Evolutionary conservation across 1,140 invertebrate species (phyloP).

Genomic region (Fopius arisanus): DNA sequence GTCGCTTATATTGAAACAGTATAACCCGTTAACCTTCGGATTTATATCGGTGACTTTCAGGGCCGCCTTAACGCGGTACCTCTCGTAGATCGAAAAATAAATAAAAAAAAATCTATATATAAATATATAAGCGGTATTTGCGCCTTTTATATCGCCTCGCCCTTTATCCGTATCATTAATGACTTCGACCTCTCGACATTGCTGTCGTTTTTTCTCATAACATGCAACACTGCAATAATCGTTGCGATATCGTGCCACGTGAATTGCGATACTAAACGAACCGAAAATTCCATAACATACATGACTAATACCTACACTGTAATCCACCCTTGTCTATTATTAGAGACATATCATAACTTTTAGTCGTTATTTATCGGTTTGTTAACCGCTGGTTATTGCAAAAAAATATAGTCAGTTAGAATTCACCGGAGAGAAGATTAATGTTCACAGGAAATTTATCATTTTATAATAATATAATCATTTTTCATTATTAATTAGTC

Average conservation of each 20-base stretch:
- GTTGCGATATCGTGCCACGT: constrained; percentile 12
- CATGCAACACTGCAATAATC: constrained; percentile 14
- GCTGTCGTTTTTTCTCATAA: constrained; percentile 17
- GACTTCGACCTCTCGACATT: constrained; percentile 31
- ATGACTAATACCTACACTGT: neutral
- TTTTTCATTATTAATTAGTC: no score
- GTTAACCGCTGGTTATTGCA: no score
- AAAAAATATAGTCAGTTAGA: no score
- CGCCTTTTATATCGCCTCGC: constrained; percentile 30
- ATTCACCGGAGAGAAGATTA: no score
- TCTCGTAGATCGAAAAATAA: neutral
- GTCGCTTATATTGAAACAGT: constrained; percentile 21
- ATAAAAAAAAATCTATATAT: no score
- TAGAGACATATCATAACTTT: no score
- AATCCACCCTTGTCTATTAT: neutral
- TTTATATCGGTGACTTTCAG: constrained; percentile 37
- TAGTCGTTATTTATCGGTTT: no score
- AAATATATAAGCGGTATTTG: constrained; percentile 25
- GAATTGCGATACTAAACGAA: constrained; percentile 9
- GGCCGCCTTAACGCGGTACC: constrained; percentile 28
- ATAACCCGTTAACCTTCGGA: constrained; percentile 37
- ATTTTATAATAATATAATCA: no score
- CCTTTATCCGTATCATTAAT: constrained; percentile 37
- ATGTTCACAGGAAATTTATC: no score
- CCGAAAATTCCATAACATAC: constrained; percentile 7